phyloP scores from a whole-genome alignment of 2,113 vertebrate species.

The Bos javanicus region DNA sequence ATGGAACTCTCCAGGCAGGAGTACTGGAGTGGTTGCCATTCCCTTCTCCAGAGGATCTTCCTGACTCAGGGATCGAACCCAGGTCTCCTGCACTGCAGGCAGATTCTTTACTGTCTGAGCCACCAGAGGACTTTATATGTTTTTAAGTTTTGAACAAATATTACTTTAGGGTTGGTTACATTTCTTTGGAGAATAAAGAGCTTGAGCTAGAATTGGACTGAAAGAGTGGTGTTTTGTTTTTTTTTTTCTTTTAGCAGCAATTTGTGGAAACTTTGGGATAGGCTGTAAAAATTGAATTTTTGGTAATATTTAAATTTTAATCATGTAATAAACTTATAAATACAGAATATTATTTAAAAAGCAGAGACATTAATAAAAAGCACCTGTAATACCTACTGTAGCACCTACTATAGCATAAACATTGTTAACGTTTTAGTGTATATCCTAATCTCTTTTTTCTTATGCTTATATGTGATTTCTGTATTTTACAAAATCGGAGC shows the following conservation, averaged over 20 bases:
- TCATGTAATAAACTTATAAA: not conserved
- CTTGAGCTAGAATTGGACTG: not conserved
- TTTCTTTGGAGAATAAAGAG: constrained; percentile 13
- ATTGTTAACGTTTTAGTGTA: not conserved
- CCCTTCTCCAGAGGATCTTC: not conserved
- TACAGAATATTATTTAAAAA: not conserved
- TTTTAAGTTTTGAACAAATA: not conserved
- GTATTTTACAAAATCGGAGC: not conserved
- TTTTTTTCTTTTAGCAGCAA: not conserved
- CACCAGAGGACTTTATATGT: not conserved
- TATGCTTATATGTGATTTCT: not conserved
- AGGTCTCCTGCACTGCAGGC: not conserved
- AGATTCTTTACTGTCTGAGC: not conserved
- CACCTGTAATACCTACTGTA: not conserved
- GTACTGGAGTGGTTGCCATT: not conserved
- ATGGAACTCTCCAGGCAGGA: not conserved
- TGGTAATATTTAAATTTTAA: not conserved
- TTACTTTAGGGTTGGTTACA: not conserved
- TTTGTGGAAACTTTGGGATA: not conserved
- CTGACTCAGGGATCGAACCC: not conserved
- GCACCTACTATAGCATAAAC: not conserved
- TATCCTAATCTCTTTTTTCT: not conserved
- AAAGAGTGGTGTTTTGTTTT: not conserved
- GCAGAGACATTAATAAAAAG: not conserved
- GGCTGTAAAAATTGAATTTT: not conserved